Conservation (phyloP, 2,888 invertebrate species). For the Callyntrura sp. region DNA sequence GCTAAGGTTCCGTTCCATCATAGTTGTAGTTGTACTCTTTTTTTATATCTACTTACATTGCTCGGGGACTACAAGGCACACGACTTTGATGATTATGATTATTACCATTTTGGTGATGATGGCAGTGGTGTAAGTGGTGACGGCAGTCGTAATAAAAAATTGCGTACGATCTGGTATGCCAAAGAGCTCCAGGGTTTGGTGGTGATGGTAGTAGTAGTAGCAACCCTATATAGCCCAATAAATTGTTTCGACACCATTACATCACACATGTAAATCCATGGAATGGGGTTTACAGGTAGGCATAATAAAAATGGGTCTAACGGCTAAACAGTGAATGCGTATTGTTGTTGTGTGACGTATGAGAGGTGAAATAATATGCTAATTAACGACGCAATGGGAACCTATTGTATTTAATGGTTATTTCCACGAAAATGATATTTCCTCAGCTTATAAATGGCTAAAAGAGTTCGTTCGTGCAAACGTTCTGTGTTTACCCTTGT, state of each 20-base stretch:
- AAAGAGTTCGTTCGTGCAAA: constrained; percentile 2
- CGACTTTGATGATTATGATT: constrained; percentile 57
- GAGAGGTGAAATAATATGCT: constrained; percentile 12
- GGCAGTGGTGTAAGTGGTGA: constrained; percentile 17
- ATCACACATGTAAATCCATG: constrained; percentile 25
- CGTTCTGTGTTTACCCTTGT: background rate
- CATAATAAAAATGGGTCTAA: background rate
- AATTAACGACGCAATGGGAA: constrained; percentile 22
- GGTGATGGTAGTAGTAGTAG: constrained; percentile 9
- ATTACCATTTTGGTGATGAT: constrained; percentile 59
- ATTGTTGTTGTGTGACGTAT: constrained; percentile 6
- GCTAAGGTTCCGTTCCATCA: constrained; percentile 19
- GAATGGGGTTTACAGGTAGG: constrained; percentile 16
- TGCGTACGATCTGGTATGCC: constrained; percentile 49
- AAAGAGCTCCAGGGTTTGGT: constrained; percentile 51
- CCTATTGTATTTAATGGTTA: constrained; percentile 23
- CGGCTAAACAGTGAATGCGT: background rate
- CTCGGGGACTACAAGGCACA: constrained; percentile 73
- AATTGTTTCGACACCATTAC: constrained; percentile 26
- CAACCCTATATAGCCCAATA: constrained; percentile 33
- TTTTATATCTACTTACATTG: background rate
- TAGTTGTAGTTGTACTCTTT: constrained; percentile 2
- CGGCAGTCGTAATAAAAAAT: constrained; percentile 15
- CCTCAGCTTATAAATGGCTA: background rate
- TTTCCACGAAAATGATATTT: constrained; percentile 10